Evolutionary conservation across 2,888 invertebrate genomes (phyloP), one percentile per base, ranked within the genome.

Genomic region (Eristalis tenax): DNA sequence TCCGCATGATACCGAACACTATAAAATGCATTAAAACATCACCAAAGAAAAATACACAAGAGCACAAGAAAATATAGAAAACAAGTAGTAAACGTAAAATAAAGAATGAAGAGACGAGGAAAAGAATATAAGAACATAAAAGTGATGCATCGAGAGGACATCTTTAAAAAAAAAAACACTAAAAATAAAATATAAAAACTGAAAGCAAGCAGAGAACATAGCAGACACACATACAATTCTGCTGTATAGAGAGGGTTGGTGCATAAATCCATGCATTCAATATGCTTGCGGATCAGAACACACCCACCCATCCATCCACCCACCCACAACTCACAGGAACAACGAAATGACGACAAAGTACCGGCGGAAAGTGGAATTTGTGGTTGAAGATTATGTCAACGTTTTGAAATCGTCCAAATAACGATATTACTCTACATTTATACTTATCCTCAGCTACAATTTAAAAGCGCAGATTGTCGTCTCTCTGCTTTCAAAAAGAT

Each of bases 1-100:
- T 11, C 98, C 98, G 91, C 98, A 99, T 11, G 97, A 96, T 11
- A 96, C 97, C n/a, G 98, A 98, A 92, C 99, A 99, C 98, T 98
- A 94, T 82, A 88, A 87, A 86, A 83, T 77, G 63, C 84, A 86
- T 86, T 40, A 92, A 91, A 76, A 88, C 77, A 88, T 86, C 68
- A 86, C 74, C 66, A 68, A 80, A 83, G 38, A 81, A 78, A 73
- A 89, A 81, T 64, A 80, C 43, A 70, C 57, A 63, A 59, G 65
- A 70, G 76, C 50, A 85, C 56, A 80, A 64, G 63, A 78, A 88
- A 50, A 73, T 56, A 83, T 81, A 75, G 56, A 50, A 79, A 70
- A 64, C 68, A 68, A 65, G 23, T 70, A 76, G 23, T 56, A 71
- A 65, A 70, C 57, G 77, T 38, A 38, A 56, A 13, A 59, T 76